A percentile compares a stretch with the other conserved stretches of the same genome.
Conservation (phyloP, 2,888 invertebrate genomes). For the Hydrotaea cyrtoneurina region DNA sequence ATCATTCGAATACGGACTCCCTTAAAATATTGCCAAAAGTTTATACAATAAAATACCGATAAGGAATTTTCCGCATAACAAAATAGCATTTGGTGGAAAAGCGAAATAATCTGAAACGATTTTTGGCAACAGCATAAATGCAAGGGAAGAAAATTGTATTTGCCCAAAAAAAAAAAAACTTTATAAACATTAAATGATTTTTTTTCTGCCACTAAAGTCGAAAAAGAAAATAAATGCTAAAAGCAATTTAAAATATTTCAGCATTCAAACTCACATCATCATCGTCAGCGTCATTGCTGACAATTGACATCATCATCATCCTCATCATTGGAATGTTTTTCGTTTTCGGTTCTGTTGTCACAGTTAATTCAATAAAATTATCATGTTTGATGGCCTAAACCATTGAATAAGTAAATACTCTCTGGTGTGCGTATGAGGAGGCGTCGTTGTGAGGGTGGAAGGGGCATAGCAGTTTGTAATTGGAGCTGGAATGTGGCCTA, state of each 20-base stretch:
- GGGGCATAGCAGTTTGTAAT: background rate
- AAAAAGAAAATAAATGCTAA: background rate
- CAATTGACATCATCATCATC: conserved; percentile 4
- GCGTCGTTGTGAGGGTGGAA: background rate
- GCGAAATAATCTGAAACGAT: background rate
- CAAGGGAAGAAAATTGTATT: conserved; percentile 7
- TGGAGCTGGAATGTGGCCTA: background rate
- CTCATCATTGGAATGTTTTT: background rate
- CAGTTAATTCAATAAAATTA: conserved; percentile 53
- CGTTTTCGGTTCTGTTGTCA: background rate
- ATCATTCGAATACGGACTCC: no score
- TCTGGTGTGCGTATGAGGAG: background rate
- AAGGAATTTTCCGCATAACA: background rate
- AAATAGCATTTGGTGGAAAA: background rate
- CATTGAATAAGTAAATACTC: conserved; percentile 32
- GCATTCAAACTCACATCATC: background rate
- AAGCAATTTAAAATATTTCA: conserved; percentile 1
- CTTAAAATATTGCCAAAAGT: background rate
- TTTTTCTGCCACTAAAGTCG: background rate
- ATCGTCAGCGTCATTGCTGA: background rate
- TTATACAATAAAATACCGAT: conserved; percentile 2
- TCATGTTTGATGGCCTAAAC: conserved; percentile 55
- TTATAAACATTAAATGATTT: background rate
- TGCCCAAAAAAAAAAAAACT: background rate
- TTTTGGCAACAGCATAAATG: background rate